Base-by-base conservation (phyloP, 2,888 invertebrate genomes). In the Cistogaster globosa region DNA sequence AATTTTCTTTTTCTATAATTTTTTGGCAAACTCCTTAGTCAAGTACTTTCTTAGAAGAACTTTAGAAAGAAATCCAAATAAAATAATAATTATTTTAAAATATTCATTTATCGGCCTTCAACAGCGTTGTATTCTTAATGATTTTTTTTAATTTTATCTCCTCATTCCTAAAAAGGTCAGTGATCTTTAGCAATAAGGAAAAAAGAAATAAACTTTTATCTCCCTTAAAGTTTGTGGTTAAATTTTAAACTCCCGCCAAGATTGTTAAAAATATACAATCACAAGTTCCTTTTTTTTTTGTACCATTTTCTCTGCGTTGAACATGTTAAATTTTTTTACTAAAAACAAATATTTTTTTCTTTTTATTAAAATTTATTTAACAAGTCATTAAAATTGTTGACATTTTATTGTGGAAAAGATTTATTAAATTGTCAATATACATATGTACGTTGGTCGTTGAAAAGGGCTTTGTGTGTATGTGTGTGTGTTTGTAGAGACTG, bases 341-440 rank as follows among this genome's bases (percentile, higher is more conserved):
- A 58, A 26, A 53, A 18, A 9, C 72, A 65, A n/a, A n/a, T n/a
- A n/a, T n/a, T 51, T 60, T 7, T 68, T 72, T 57, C 20, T 42
- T 68, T 38, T 68, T 68, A 18, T 48, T 67, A 36, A 45, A 71
- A 48, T 80, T 81, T 81, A 77, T 84, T 85, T 82, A 78, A 85
- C 84, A 81, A 82, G 45, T 69, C 82, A 85, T 85, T 82, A 82
- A 85, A 82, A 80, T 65, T 78, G 85, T 82, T 85, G 85, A 82
- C 85, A 85, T 75, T 85, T 85, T 78, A 63, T 32, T 78, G 74
- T 81, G 77, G 57, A 65, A 48, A 26, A 82, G 82, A 85, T 82
- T 85, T 85, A 85, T 85, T 75, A 51, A 82, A 82, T 78, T 85
- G 69, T 82, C 71, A 82, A 71, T 76, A 76, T 48, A 62, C 42